Evolutionary conservation across 1,140 invertebrate genomes (phyloP), one percentile per base, ranked within the genome.

Genomic region (Anastatus disparis): DNA sequence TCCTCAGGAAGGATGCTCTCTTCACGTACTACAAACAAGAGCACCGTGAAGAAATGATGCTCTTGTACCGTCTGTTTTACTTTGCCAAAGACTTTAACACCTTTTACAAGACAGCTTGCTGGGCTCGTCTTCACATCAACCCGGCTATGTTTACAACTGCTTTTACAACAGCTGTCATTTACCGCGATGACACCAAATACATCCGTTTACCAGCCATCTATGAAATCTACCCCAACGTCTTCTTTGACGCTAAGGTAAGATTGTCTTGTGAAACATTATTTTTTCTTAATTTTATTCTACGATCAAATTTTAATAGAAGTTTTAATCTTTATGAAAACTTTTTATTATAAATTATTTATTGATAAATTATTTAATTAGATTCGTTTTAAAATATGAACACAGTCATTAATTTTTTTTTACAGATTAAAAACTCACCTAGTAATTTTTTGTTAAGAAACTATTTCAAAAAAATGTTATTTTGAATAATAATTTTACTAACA

Each of bases 91-190:
- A 90, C 79, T 91, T 88, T 74, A 86, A 89, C 24, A 88, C 87
- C 27, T 91, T 92, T 85, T 88, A 89, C 79, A 88, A 88, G 70
- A 90, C 89, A 13, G 90, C 90, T 2, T 88, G 87, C 69, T 91
- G 89, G 88, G 87, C 89, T 22, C 85, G 90, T 22, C 84, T 89
- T 67, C 79, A 88, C 75, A 83, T 91, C 72, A 92, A 92, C 82
- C 87, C 87, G 29, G 87, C 88, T 44, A 87, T 90, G 81, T 93
- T 90, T 81, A 76, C 88, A 12, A 90, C 91, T 61, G 87, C 89
- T 8, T 80, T 91, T 40, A 87, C 84, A 46, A 85, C 87, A 3
- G 89, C 90, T 38, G 81, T 90, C 10, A 81, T 89, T 69, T 90
- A 91, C 78, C 85, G 90, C 27, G 75, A 82, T 15, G 90, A 91